Percentiles rank a stretch among this genome's conserved stretches.
phyloP scores from a whole-genome alignment of 1,140 invertebrate species.

The Lepidotrigona ventralis region DNA sequence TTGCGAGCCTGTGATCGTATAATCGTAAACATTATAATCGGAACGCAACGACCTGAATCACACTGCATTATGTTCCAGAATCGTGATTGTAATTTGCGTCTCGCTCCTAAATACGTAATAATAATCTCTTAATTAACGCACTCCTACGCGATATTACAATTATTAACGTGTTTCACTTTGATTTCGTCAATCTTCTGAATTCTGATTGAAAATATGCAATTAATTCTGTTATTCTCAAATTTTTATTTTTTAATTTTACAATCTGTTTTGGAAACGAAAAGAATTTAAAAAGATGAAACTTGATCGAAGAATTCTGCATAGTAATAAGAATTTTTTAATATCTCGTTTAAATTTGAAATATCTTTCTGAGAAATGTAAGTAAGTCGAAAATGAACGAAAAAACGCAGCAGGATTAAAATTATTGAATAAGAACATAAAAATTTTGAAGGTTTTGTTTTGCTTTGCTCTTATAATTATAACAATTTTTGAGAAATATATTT shows the following conservation, averaged over 20 bases:
- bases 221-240: too few relatives aligned
- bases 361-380: too few relatives aligned
- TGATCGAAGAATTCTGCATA: too few relatives aligned
- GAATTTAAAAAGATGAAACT: too few relatives aligned
- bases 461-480: neutral
- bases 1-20: slow-evolving; percentile 38
- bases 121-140: slow-evolving; percentile 75
- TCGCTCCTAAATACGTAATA: slow-evolving; percentile 75
- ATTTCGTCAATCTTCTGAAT: neutral
- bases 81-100: slow-evolving; percentile 76
- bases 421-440: neutral
- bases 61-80: slow-evolving; percentile 69
- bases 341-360: too few relatives aligned
- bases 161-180: neutral
- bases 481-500: neutral
- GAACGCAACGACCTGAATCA: slow-evolving; percentile 73
- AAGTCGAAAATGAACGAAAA: too few relatives aligned
- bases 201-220: neutral
- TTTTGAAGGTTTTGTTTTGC: neutral
- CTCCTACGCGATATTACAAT: neutral
- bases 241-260: too few relatives aligned
- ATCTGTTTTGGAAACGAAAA: too few relatives aligned
- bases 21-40: slow-evolving; percentile 71
- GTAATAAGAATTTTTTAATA: too few relatives aligned
- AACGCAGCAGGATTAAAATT: neutral